Evolutionary conservation across 2,888 invertebrate genomes (phyloP), one percentile per base, ranked within the genome.

Genomic region (Parelbella ahira): DNA sequence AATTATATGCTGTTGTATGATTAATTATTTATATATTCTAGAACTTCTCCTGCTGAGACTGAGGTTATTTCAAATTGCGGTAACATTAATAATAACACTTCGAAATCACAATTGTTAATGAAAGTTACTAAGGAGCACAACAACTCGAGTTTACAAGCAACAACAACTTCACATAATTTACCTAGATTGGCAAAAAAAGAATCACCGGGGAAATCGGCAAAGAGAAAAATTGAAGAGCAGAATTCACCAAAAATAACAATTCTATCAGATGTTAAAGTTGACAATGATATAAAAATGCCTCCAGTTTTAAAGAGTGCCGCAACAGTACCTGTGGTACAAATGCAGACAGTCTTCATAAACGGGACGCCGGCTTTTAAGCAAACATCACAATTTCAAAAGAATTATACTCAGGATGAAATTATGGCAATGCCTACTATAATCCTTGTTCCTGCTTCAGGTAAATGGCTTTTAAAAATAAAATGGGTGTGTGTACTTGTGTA

Each of bases 391-490:
- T 29, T 53, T 8, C 45, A 45, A 10, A 50, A 47, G 30, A 59
- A 37, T 12, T 54, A 56, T 47, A 80, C 84, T 7, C 71, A 75
- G 55, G 84, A 82, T 57, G 83, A 88, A 64, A 88, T 88, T 48
- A 84, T 88, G 86, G 80, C 87, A n/a, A 88, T 88, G 88, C 88
- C 87, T 3, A 88, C 86, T n/a, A 68, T 87, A 9, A 80, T 88
- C 49, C 59, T 86, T 15, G 77, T 81, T 5, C 78, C 83, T 42
- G 53, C 67, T 28, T 55, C 78, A 73, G 79, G 86, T 84, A 73
- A 68, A n/a, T n/a, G n/a, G n/a, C n/a, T n/a, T n/a, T n/a, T n/a
- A n/a, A n/a, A n/a, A n/a, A n/a, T n/a, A n/a, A n/a, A n/a, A n/a
- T n/a, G n/a, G n/a, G n/a, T n/a, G n/a, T n/a, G n/a, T n/a, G n/a